Evolutionary conservation across 2,113 vertebrate species (phyloP).

Genomic region (Pseudopodoces humilis): DNA sequence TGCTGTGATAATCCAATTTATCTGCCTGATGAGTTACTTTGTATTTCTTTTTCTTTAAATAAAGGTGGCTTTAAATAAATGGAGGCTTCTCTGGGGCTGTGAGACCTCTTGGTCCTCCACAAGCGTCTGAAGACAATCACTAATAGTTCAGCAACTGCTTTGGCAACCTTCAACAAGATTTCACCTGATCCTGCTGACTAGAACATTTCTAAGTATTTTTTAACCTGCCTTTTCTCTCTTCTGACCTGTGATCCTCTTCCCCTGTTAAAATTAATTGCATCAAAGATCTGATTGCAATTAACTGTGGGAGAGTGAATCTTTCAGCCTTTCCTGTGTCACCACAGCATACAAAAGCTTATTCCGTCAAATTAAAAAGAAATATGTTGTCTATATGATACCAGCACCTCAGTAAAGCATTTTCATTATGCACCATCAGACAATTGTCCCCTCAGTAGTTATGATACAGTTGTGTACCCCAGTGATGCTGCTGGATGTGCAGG

Average conservation of each 20-base stretch:
- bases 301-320: constrained; percentile 29
- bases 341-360: constrained; percentile 3
- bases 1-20: neutral
- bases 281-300: constrained; percentile 36
- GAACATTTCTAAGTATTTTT: constrained; percentile 14
- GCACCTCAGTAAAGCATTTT: neutral
- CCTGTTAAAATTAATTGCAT: constrained; percentile 35
- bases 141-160: neutral
- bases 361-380: constrained; percentile 22
- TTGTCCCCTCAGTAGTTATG: neutral
- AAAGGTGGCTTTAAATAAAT: neutral
- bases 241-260: neutral
- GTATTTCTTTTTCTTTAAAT: neutral
- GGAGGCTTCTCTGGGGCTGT: neutral
- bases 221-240: neutral
- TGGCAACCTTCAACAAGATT: neutral
- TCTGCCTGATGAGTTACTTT: neutral
- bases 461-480: neutral
- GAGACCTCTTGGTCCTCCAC: neutral
- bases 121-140: neutral
- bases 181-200: constrained; percentile 13
- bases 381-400: neutral
- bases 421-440: neutral
- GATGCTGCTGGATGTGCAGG: neutral
- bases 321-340: neutral